Base-by-base conservation (phyloP, 2,888 invertebrate species). In the Bombylius major region DNA sequence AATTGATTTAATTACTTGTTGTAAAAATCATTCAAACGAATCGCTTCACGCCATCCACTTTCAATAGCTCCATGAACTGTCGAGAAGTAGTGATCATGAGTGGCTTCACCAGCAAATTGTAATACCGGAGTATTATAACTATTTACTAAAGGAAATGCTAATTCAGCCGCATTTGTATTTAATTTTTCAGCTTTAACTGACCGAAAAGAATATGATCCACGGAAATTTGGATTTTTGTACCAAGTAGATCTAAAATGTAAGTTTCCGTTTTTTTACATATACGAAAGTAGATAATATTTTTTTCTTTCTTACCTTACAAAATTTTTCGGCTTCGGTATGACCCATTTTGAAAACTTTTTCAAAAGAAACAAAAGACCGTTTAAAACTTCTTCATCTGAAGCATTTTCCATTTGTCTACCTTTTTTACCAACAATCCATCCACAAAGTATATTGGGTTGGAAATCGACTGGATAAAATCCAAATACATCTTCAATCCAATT, bases 1-100 rank as follows among this genome's bases (percentile, higher is more conserved):
- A 36, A 7, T 34, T 50, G 23, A 32, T 45, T 9, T 42, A 44
- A 46, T 51, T 9, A 61, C 60, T 52, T 59, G 23, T 47, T 47
- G 33, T 72, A 72, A 53, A 66, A 66, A 5, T 66, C 64, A 39
- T 77, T 73, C 33, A 84, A 66, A 61, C 85, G 75, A 14, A 83
- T 75, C 3, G 87, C 87, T 67, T 87, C 87, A 44, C 87, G 77
- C 67, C 80, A 80, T 0, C 88, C 88, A n/a, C 81, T 78, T 65
- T 86, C 86, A 0, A 86, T 70, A 0, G 88, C 88, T 0, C 87
- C 87, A 64, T 88, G 86, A 0, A 83, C 85, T 0, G 84, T 81
- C 0, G 80, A 79, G 66, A 80, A 86, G 65, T 77, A 79, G 62
- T 80, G 79, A 50, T 78, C 77, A 14, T 83, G 82, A 0, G 84